A percentile compares a stretch with the other conserved stretches of the same genome.
phyloP scores from a whole-genome alignment of 2,888 invertebrate genomes.

The Amphipoea lucens region DNA sequence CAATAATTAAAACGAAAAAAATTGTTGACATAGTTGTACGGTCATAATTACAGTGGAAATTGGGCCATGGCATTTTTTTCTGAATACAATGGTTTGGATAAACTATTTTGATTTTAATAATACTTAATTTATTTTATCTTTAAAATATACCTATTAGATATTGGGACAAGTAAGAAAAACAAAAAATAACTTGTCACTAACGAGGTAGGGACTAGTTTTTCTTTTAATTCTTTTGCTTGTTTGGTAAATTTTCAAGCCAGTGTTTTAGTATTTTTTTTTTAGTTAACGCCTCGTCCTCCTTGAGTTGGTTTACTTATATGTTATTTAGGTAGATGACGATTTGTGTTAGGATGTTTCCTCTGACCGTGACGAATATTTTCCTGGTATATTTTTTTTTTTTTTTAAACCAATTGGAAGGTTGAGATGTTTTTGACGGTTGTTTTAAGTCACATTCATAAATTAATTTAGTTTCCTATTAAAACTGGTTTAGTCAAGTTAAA shows the following conservation, averaged over 20 bases:
- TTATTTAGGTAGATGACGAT: constrained; percentile 40
- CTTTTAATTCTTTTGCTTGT: constrained; percentile 14
- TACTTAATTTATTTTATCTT: background rate
- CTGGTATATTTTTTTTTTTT: constrained; percentile 18
- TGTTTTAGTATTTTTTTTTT: constrained; percentile 41
- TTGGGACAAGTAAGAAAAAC: background rate
- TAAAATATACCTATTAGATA: background rate
- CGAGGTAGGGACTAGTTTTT: background rate
- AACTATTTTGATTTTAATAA: background rate
- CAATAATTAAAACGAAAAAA: constrained; percentile 1
- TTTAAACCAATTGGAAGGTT: constrained; percentile 1
- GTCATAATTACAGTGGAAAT: constrained; percentile 23
- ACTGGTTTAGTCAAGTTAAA: background rate
- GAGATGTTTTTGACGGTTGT: background rate
- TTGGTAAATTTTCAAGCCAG: constrained; percentile 6
- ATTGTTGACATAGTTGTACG: constrained; percentile 13
- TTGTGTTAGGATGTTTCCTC: constrained; percentile 35
- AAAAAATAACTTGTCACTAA: background rate
- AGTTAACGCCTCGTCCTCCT: constrained; percentile 42
- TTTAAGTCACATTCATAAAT: background rate
- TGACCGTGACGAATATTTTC: constrained; percentile 37
- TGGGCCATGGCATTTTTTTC: background rate
- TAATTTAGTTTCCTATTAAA: background rate
- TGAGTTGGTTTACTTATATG: constrained; percentile 34
- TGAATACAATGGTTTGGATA: background rate